Percentiles rank a stretch among this genome's conserved stretches.
phyloP scores from a whole-genome alignment of 2,797 vertebrate genomes.

The Cercopithecus petaurista region DNA sequence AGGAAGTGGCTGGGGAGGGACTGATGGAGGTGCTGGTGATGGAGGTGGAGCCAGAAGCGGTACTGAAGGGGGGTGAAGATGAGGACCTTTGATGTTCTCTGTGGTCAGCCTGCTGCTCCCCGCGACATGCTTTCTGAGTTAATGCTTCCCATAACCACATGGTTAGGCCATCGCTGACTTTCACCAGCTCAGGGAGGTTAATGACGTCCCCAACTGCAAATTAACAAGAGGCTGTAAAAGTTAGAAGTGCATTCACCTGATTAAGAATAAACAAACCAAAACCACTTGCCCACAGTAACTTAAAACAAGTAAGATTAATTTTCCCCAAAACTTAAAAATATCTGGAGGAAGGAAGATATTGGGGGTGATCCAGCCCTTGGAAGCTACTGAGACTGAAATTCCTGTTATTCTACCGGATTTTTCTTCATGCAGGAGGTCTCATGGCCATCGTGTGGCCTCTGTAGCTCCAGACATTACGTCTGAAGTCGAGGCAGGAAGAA shows the following conservation, averaged over 20 bases:
- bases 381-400: too few relatives aligned
- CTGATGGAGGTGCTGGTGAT: accelerated
- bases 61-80: accelerated
- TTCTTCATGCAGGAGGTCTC: not conserved
- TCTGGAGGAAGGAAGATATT: not conserved
- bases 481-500: not conserved
- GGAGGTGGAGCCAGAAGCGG: not conserved
- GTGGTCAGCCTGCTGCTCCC: not conserved
- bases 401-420: not conserved
- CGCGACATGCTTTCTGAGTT: not conserved
- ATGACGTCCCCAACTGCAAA: not conserved
- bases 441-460: not conserved
- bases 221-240: not conserved
- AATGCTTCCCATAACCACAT: not conserved
- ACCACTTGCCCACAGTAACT: not conserved
- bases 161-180: not conserved
- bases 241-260: not conserved
- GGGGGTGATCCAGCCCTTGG: not conserved
- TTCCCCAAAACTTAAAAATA: not conserved
- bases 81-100: not conserved
- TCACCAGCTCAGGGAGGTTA: not conserved
- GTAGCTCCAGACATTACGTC: not conserved
- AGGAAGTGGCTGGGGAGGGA: not conserved
- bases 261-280: not conserved
- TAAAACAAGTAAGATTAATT: not conserved